phyloP scores from a whole-genome alignment of 2,113 vertebrate genomes.

The Potamarius usumacintae region DNA sequence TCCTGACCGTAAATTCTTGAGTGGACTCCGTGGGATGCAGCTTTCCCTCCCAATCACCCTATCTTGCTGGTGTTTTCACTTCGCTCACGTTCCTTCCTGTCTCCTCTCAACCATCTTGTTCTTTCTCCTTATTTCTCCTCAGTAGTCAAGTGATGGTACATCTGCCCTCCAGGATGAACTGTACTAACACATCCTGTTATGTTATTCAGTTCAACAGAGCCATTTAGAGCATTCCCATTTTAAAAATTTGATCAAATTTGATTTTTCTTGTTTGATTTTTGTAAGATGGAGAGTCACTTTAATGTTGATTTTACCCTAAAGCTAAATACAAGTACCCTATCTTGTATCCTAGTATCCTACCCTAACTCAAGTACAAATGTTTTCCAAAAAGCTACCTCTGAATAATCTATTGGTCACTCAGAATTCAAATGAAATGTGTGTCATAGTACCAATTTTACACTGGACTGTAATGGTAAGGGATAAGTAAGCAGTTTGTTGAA shows the following conservation, averaged over 20 bases:
- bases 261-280: not conserved
- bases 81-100: slow-evolving; percentile 39
- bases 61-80: slow-evolving; percentile 43
- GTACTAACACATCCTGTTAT: not conserved
- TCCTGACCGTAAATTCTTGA: slow-evolving; percentile 73
- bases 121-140: not conserved
- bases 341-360: too few species aligned
- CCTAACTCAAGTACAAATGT: not conserved
- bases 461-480: not conserved
- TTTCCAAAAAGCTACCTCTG: not conserved
- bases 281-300: not conserved
- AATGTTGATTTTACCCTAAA: not conserved
- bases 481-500: not conserved
- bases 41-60: slow-evolving; percentile 61
- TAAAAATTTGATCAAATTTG: not conserved
- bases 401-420: not conserved
- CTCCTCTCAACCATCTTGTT: slow-evolving; percentile 27
- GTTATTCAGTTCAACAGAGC: not conserved
- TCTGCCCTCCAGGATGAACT: not conserved
- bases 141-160: not conserved
- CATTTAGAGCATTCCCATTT: not conserved
- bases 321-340: not conserved
- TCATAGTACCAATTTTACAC: not conserved
- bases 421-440: not conserved
- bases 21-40: slow-evolving; percentile 62